A percentile compares a stretch with the other conserved stretches of the same genome.
These are phyloP conservation scores for Sciurus niger DNA, from an alignment of 2,113 vertebrate genomes.

Conservation along the genomic window DNA sequence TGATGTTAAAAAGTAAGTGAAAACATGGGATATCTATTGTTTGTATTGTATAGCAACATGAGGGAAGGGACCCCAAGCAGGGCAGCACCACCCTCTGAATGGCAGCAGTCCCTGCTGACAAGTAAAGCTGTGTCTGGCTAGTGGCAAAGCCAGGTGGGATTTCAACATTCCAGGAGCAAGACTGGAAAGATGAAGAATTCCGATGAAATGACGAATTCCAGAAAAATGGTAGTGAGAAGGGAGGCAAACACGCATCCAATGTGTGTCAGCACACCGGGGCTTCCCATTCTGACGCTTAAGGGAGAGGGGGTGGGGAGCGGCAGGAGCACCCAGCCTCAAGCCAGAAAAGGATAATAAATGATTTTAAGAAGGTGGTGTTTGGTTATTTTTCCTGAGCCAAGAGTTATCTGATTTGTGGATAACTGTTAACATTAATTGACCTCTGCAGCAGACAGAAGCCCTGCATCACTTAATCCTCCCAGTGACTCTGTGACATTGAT, in stretches of 20 bases:
- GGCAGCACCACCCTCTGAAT: neutral
- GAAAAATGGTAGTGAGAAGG: neutral
- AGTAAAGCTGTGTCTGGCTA: neutral
- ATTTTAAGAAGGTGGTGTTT: neutral
- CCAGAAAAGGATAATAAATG: neutral
- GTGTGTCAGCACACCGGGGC: neutral
- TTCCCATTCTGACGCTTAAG: neutral
- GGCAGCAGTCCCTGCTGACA: neutral
- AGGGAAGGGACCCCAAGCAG: neutral
- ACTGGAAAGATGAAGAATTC: neutral
- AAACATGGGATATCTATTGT: neutral
- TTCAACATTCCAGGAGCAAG: neutral
- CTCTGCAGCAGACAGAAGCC: neutral
- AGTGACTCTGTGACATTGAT: neutral
- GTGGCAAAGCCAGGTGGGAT: neutral
- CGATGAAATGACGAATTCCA: neutral
- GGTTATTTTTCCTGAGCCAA: neutral
- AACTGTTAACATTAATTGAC: neutral
- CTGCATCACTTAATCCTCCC: neutral
- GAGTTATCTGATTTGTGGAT: neutral
- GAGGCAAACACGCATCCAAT: neutral
- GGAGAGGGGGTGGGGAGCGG: neutral
- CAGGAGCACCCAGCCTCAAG: neutral
- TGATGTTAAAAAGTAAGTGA: neutral
- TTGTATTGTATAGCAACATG: neutral